These are phyloP conservation scores for Eupelmus urozonus DNA, from an alignment of 2,888 invertebrate species.

Conservation along the genomic window DNA sequence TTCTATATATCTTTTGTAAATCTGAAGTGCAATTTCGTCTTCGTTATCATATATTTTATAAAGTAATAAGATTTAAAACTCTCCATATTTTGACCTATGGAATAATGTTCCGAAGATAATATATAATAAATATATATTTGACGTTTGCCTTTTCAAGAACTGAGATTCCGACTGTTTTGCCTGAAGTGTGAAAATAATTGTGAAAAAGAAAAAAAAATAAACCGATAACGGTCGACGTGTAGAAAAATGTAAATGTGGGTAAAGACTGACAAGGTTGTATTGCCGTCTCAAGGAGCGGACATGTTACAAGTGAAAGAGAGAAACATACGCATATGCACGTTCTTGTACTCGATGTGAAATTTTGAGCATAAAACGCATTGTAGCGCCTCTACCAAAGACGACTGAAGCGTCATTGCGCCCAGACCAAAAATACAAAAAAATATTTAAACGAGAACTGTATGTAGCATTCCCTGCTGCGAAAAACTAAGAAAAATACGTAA, in stretches of 20 bases:
- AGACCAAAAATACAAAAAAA: slow-evolving; percentile 67
- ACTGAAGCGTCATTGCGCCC: slow-evolving; percentile 71
- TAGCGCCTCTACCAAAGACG: slow-evolving; percentile 73
- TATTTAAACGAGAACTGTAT: slow-evolving; percentile 45
- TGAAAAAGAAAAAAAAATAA: slow-evolving; percentile 60
- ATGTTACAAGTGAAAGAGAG: slow-evolving; percentile 63
- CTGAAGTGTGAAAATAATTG: slow-evolving; percentile 62
- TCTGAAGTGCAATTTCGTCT: slow-evolving; percentile 57
- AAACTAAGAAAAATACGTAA: slow-evolving; percentile 49
- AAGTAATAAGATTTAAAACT: slow-evolving; percentile 44
- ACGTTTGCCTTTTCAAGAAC: slow-evolving; percentile 65
- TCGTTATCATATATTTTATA: slow-evolving; percentile 57
- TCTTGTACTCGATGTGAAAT: slow-evolving; percentile 61
- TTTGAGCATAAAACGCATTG: slow-evolving; percentile 61
- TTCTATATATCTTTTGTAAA: slow-evolving; percentile 55
- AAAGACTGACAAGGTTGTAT: slow-evolving; percentile 75
- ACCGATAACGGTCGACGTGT: slow-evolving; percentile 51
- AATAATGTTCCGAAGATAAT: slow-evolving; percentile 52
- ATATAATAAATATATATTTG: slow-evolving; percentile 32
- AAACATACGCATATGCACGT: slow-evolving; percentile 28
- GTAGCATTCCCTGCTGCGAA: slow-evolving; percentile 46
- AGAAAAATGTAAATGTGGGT: slow-evolving; percentile 63
- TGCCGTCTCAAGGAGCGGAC: slow-evolving; percentile 74
- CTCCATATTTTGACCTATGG: slow-evolving; percentile 49
- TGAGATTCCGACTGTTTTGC: slow-evolving; percentile 57